These are phyloP conservation scores for Eulemur rufifrons DNA, from an alignment of 2,113 vertebrate species.

Conservation along the genomic window DNA sequence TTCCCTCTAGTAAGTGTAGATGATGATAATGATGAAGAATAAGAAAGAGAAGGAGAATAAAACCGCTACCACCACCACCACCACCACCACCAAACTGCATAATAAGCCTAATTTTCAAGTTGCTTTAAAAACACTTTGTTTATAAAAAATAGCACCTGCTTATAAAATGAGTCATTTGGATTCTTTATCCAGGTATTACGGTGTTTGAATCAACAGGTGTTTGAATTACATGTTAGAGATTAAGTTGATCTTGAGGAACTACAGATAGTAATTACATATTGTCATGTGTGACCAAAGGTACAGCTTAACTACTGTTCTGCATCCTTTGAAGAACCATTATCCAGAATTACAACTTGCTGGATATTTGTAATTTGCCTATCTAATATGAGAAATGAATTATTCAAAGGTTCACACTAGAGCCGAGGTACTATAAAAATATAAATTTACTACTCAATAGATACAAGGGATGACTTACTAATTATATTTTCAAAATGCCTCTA, in stretches of 20 bases:
- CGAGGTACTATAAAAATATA: constrained; percentile 76
- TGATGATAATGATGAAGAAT: background rate
- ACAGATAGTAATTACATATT: constrained; percentile 58
- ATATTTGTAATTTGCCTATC: constrained; percentile 74
- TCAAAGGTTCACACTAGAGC: constrained; percentile 66
- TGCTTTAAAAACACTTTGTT: background rate
- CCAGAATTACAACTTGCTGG: constrained; percentile 59
- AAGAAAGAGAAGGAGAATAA: background rate
- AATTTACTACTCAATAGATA: constrained; percentile 76
- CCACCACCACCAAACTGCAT: background rate
- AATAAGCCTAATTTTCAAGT: background rate
- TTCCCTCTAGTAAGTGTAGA: background rate
- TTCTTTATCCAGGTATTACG: background rate
- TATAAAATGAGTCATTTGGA: constrained; percentile 21
- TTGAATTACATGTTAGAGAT: constrained; percentile 47
- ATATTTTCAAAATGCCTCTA: constrained; percentile 76
- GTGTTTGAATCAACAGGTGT: background rate
- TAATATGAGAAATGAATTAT: constrained; percentile 77
- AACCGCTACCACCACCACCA: background rate
- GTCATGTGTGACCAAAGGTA: constrained; percentile 52
- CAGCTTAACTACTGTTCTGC: constrained; percentile 48
- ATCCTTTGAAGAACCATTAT: constrained; percentile 49
- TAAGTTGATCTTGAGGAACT: constrained; percentile 45
- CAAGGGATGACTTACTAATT: constrained; percentile 67
- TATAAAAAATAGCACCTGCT: background rate